Evolutionary conservation across 2,888 invertebrate species (phyloP).

Genomic region (Limnephilus rhombicus): DNA sequence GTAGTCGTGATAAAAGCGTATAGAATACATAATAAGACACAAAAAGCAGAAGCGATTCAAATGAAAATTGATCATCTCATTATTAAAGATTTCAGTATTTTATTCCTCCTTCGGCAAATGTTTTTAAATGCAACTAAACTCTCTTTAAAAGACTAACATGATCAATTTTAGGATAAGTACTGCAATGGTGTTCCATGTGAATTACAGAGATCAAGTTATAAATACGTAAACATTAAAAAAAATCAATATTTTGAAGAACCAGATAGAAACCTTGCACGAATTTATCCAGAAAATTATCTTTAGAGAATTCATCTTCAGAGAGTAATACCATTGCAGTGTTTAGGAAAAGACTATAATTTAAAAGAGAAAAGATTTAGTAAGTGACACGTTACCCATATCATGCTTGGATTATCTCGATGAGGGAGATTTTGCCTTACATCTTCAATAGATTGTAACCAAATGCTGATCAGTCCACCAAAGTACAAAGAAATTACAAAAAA

Average conservation of each 20-base stretch:
- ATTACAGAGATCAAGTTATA: background rate
- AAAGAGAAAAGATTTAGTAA: conserved; percentile 54
- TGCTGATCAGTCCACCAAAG: conserved; percentile 59
- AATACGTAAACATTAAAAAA: background rate
- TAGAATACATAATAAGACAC: background rate
- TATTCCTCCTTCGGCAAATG: background rate
- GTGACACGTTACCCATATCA: conserved; percentile 64
- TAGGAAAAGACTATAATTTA: background rate
- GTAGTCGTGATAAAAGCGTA: background rate
- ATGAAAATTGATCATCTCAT: background rate
- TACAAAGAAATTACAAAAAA: conserved; percentile 57
- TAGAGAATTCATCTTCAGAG: background rate
- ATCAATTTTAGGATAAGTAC: background rate
- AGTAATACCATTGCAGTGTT: conserved; percentile 31
- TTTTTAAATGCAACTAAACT: background rate
- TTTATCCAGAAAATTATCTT: background rate
- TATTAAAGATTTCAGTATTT: background rate
- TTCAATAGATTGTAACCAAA: conserved; percentile 61
- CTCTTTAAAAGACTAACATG: background rate
- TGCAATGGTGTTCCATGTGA: background rate
- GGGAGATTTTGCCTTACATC: conserved; percentile 65
- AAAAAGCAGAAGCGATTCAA: background rate
- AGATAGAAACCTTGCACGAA: background rate
- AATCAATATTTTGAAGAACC: background rate
- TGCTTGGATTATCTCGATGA: conserved; percentile 66